phyloP scores from a whole-genome alignment of 1,140 invertebrate genomes.

The Euura lappo region DNA sequence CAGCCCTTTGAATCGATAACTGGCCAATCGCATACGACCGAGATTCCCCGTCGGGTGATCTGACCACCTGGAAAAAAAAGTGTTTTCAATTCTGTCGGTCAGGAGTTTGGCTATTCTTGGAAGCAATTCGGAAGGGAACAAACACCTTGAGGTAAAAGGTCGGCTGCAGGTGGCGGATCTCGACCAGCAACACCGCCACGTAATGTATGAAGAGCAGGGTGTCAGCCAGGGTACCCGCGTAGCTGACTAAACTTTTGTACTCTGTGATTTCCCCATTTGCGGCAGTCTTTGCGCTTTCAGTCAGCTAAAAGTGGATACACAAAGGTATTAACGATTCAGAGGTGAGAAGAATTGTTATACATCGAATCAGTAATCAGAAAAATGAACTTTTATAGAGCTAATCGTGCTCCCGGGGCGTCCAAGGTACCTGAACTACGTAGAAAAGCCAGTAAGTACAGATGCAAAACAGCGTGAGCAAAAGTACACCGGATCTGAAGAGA shows the following conservation, averaged over 20 bases:
- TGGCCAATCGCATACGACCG: conserved; percentile 87
- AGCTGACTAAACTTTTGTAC: conserved; percentile 86
- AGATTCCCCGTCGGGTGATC: conserved; percentile 93
- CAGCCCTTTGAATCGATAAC: conserved; percentile 93
- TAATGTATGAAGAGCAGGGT: conserved; percentile 96
- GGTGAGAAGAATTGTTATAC: conserved; percentile 30
- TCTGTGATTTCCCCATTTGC: conserved; percentile 79
- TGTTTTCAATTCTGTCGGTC: background rate
- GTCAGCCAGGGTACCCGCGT: conserved; percentile 89
- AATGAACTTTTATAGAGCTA: conserved; percentile 20
- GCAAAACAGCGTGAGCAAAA: conserved; percentile 89
- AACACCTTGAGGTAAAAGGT: conserved; percentile 86
- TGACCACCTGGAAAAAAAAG: conserved; percentile 66
- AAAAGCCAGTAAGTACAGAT: conserved; percentile 98
- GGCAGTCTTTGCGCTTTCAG: conserved; percentile 76
- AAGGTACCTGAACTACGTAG: conserved; percentile 82
- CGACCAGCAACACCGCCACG: conserved; percentile 89
- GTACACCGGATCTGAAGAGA: conserved; percentile 85
- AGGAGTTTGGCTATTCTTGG: background rate
- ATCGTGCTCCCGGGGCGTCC: conserved; percentile 18
- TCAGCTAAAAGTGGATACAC: conserved; percentile 66
- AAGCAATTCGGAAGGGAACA: background rate
- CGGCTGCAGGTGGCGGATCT: conserved; percentile 89
- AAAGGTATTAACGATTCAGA: conserved; percentile 24
- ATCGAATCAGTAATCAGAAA: conserved; percentile 13